Evolutionary conservation across 2,113 vertebrate species (phyloP).

Genomic region (Coregonus clupeaformis): DNA sequence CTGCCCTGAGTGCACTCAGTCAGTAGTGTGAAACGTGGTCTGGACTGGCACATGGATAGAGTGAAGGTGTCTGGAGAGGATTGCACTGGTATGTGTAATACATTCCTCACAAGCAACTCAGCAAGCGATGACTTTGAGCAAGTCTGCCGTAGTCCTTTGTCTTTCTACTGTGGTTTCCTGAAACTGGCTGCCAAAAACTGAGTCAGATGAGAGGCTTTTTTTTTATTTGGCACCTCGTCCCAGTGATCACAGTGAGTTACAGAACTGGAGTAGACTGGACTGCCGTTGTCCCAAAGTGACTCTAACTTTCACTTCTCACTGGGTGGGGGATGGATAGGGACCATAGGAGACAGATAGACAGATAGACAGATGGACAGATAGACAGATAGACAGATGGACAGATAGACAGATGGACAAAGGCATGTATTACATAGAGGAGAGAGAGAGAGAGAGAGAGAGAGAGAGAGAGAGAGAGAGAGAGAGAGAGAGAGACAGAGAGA

Average conservation of each 20-base stretch:
- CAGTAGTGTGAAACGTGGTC: neutral
- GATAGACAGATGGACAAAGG: neutral
- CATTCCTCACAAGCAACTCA: conserved; percentile 51
- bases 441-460: too few species aligned
- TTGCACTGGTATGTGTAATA: conserved; percentile 39
- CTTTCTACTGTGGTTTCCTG: conserved; percentile 17
- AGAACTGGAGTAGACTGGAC: neutral
- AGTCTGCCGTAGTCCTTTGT: too few species aligned
- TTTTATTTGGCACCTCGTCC: neutral
- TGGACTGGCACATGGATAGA: conserved; percentile 26
- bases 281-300: conserved; percentile 36
- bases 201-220: conserved; percentile 45
- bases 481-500: too few species aligned
- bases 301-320: neutral
- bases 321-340: neutral
- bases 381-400: neutral
- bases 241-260: too few species aligned
- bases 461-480: too few species aligned
- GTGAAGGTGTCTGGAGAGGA: conserved; percentile 31
- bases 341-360: neutral
- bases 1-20: conserved; percentile 30
- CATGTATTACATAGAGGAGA: too few species aligned
- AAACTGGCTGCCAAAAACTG: conserved; percentile 53
- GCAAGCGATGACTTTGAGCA: neutral
- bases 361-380: conserved; percentile 1